Base-by-base conservation (phyloP, 37 sponge, comb jelly and placozoan genomes). In the Agelas oroides region DNA sequence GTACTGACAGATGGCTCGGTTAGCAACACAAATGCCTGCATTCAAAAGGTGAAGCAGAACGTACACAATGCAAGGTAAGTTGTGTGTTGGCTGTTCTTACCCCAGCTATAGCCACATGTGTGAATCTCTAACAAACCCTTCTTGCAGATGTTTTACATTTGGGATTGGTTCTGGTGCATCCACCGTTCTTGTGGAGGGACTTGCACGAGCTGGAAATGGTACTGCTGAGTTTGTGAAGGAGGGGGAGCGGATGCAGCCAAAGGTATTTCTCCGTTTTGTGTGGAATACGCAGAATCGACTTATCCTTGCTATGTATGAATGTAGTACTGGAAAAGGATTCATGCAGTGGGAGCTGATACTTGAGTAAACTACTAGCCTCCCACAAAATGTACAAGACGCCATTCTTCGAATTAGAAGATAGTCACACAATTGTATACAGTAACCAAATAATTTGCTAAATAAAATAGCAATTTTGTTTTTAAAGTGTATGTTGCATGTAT, bases 111-210 rank as follows among this genome's bases (percentile, higher is more conserved):
- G 58, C 58, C 17, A n/a, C n/a, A n/a, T 71, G 40, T 71, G 15
- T n/a, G 14, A 35, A 71, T 71, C 14, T n/a, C 15, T 13, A 14
- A 38, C n/a, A 65, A 5, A n/a, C 16, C 52, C 24, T 17, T 6
- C 20, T 46, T 46, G 38, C 12, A 85, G 86, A 77, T 85, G 86
- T 52, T 93, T 88, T 40, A 77, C 88, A 30, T 78, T 92, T 65
- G 93, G 93, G 17, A 82, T 92, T 28, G 93, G 93, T 20, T 63
- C 78, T 32, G 93, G 88, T 18, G 93, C 80, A 11, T 92, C 93
- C 14, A 70, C 79, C 21, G 84, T 59, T 58, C 70, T 92, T 30
- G 93, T 92, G 27, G 80, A 92, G 27, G 93, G 93, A 8, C 37
- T 92, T 21, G 93, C 88, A 1, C 30, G 62, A 14, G 84, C 85